These are phyloP conservation scores for Caerostris extrusa DNA, from an alignment of 1,140 invertebrate species.

Conservation along the genomic window DNA sequence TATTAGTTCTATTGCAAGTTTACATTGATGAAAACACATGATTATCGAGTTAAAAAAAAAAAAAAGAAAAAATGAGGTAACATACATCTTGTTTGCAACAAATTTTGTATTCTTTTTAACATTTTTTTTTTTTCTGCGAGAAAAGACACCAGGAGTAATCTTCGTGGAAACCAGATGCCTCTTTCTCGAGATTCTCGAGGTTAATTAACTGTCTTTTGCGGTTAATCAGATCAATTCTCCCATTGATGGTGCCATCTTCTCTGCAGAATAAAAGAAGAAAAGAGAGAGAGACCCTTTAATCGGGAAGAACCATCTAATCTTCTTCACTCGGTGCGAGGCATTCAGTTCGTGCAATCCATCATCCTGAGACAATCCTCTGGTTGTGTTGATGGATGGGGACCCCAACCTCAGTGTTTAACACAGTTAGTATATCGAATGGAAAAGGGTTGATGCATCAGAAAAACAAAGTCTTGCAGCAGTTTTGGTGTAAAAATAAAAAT, in stretches of 20 bases:
- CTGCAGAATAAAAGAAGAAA: slow-evolving; percentile 1
- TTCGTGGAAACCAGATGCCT: background rate
- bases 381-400: slow-evolving; percentile 33
- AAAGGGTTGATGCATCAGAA: background rate
- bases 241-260: background rate
- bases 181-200: background rate
- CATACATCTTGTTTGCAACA: too few species aligned
- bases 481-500: background rate
- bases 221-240: slow-evolving; percentile 51
- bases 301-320: slow-evolving; percentile 55
- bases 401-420: slow-evolving; percentile 26
- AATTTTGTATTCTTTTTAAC: background rate
- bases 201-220: slow-evolving; percentile 65
- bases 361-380: slow-evolving; percentile 18
- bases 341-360: slow-evolving; percentile 51
- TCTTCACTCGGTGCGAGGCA: background rate
- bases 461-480: background rate
- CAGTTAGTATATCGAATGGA: background rate
- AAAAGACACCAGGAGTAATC: slow-evolving; percentile 12
- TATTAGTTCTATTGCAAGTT: too few species aligned
- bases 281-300: slow-evolving; percentile 32
- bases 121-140: background rate
- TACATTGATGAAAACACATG: too few species aligned
- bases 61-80: too few species aligned
- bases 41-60: too few species aligned